Base-by-base conservation (phyloP, 2,797 vertebrate genomes). In the Brotula barbata region DNA sequence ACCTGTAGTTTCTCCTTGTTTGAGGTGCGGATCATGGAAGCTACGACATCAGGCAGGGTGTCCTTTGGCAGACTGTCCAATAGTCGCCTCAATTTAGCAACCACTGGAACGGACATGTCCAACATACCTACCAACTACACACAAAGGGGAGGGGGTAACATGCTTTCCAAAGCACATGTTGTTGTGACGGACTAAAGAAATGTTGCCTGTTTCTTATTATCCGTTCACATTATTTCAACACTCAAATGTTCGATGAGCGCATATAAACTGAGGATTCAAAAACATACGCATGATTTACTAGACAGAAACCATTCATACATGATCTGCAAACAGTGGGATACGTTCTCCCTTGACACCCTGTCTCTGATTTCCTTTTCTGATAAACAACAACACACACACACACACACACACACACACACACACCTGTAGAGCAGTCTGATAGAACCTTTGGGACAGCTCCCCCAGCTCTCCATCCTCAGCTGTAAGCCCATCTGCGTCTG, bases 1-100 rank as follows among this genome's bases (percentile, higher is more conserved):
- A 99, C 97, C 96, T 98, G 95, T 1, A 99, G 93, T 62, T 99
- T 99, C 83, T 99, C 97, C 60, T 94, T 94, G 89, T 96, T 96
- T 69, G 92, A 95, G 7, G 95, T 96, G 54, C 93, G 94, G 73
- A 98, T 98, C 89, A 99, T 97, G 0, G 97, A 94, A 2, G 94
- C 93, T 14, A 99, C 86, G 13, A 99, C 93, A 40, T 99, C 97
- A 1, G 97, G 96, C 5, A 99, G 86, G 4, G 94, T 94, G 80
- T 98, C 96, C 53, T 89, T 90, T 7, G 97, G 97, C 44, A 99
- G 90, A 65, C 89, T 97, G 85, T 98, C 95, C 81, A 99, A 57
- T 54, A 99, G 90, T 16, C 91, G 92, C 39, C 94, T 90, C 72
- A 99, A 89, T 80, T 98, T 98, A 8, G 95, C 95, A 1, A 99